Evolutionary conservation across 2,113 vertebrate genomes (phyloP).

Genomic region (Podarcis raffonei): DNA sequence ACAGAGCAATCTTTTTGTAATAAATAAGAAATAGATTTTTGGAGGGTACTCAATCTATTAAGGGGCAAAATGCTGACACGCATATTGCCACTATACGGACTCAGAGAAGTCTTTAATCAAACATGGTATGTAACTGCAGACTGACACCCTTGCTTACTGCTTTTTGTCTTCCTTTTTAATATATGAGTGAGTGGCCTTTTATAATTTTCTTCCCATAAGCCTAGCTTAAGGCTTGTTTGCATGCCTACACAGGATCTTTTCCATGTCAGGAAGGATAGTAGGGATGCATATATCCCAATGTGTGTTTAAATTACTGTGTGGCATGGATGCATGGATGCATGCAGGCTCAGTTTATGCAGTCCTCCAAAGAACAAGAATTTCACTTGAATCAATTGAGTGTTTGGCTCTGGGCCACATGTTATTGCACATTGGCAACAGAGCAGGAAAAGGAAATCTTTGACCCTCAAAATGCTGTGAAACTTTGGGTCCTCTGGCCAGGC

Average conservation of each 20-base stretch:
- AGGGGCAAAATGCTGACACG: constrained; percentile 12
- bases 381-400: background rate
- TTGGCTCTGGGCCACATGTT: background rate
- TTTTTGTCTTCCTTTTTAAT: background rate
- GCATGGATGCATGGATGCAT: background rate
- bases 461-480: too few species aligned
- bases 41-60: background rate
- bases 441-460: too few species aligned
- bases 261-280: background rate
- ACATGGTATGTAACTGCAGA: background rate
- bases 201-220: background rate
- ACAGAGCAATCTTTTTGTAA: background rate
- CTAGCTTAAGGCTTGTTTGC: background rate
- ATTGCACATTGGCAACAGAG: too few species aligned
- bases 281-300: background rate
- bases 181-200: background rate
- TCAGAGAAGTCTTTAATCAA: background rate
- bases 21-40: background rate
- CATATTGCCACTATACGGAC: background rate
- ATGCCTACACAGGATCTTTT: background rate
- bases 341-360: background rate
- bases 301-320: background rate
- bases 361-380: background rate
- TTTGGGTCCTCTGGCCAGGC: too few species aligned
- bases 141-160: background rate